These are phyloP conservation scores for Varanus komodoensis DNA, from an alignment of 2,113 vertebrate genomes.

Conservation along the genomic window DNA sequence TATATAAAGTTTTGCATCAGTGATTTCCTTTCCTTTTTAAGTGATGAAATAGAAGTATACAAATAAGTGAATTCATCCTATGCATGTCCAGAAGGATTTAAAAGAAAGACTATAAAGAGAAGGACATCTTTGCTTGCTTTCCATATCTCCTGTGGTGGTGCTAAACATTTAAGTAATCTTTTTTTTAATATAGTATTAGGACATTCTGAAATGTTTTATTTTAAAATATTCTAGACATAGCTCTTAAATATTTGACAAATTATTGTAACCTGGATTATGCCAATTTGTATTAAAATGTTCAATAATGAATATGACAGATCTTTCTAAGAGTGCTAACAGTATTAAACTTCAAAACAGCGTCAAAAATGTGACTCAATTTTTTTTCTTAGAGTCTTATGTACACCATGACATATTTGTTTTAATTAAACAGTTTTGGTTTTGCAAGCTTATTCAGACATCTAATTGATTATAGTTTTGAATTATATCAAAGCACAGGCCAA, in stretches of 20 bases:
- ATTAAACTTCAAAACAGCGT: not conserved
- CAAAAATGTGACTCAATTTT: not conserved
- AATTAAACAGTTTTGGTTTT: not conserved
- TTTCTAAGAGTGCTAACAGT: not conserved
- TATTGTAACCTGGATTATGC: not conserved
- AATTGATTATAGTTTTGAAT: constrained; percentile 12
- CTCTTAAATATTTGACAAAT: not conserved
- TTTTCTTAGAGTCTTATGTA: not conserved
- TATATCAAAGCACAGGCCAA: constrained; percentile 19
- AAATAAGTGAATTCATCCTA: not conserved
- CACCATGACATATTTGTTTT: not conserved
- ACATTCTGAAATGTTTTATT: not conserved
- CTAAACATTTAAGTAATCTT: not conserved
- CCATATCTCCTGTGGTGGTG: not conserved
- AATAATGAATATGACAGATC: not conserved
- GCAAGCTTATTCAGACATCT: constrained; percentile 1
- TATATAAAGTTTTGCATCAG: not conserved
- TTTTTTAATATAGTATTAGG: not conserved
- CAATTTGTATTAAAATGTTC: not conserved
- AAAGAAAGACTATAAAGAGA: not conserved
- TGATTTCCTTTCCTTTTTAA: not conserved
- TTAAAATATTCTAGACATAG: not conserved
- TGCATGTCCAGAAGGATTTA: not conserved
- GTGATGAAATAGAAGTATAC: not conserved
- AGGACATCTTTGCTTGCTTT: not conserved